Evolutionary conservation across 2,888 invertebrate genomes (phyloP).

Genomic region (Ophion ellenae): DNA sequence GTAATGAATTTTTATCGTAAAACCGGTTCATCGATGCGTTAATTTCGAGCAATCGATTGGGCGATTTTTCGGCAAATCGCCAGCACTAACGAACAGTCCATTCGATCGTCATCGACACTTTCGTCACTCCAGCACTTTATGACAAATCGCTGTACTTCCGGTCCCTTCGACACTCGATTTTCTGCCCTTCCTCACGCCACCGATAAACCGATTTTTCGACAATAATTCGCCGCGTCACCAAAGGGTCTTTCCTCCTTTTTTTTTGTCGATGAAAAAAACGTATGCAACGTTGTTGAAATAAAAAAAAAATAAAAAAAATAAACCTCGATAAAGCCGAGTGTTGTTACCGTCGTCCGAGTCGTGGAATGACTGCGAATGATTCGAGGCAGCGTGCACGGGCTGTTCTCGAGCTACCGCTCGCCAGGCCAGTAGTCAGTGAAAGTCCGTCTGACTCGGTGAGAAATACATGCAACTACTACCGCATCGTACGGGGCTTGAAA

Average conservation of each 20-base stretch:
- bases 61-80: constrained; percentile 1
- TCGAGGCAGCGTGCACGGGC: constrained; percentile 71
- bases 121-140: constrained; percentile 74
- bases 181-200: neutral
- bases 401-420: constrained; percentile 62
- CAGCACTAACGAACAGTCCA: neutral
- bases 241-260: neutral
- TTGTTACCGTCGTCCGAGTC: constrained; percentile 50
- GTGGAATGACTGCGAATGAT: constrained; percentile 80
- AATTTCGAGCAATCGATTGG: constrained; percentile 19
- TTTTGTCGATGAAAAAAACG: neutral
- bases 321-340: neutral
- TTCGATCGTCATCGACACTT: constrained; percentile 52
- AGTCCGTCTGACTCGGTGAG: constrained; percentile 69
- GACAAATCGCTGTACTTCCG: neutral
- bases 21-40: neutral
- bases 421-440: constrained; percentile 78
- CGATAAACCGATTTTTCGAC: constrained; percentile 7
- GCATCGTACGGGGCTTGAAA: constrained; percentile 19
- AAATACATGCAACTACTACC: constrained; percentile 39
- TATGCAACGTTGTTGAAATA: neutral
- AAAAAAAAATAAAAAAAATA: neutral
- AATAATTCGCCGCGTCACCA: neutral
- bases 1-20: neutral
- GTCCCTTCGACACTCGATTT: constrained; percentile 2